Evolutionary conservation across 2,888 invertebrate genomes (phyloP).

Genomic region (Pandemis corylana): DNA sequence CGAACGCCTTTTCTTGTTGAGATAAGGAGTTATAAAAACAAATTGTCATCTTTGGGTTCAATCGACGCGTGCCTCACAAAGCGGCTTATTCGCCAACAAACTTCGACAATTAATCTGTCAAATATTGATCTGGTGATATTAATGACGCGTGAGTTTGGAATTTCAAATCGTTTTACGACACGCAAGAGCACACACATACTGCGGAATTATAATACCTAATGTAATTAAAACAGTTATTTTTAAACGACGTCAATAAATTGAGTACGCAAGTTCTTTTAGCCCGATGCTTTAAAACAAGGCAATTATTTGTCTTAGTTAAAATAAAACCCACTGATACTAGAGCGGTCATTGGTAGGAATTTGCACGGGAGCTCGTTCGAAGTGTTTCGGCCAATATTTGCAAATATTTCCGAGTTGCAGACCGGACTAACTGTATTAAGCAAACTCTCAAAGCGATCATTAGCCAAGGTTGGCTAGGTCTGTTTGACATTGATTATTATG

Average conservation of each 20-base stretch:
- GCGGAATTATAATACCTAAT: neutral
- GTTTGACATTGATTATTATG: conserved; percentile 39
- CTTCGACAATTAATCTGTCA: conserved; percentile 17
- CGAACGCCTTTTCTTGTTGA: conserved; percentile 38
- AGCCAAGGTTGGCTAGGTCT: conserved; percentile 49
- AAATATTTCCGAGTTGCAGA: conserved; percentile 44
- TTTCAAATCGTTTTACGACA: neutral
- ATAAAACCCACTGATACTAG: conserved; percentile 10
- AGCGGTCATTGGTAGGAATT: conserved; percentile 20
- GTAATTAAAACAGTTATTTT: neutral
- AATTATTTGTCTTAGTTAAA: conserved; percentile 17
- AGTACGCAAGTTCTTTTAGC: neutral
- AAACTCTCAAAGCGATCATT: conserved; percentile 49
- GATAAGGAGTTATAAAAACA: conserved; percentile 44
- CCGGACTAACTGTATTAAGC: conserved; percentile 53
- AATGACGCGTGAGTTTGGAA: conserved; percentile 22
- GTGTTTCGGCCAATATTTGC: conserved; percentile 52
- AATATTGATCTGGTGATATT: conserved; percentile 23
- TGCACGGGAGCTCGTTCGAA: conserved; percentile 30
- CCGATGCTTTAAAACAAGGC: neutral
- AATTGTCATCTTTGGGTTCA: conserved; percentile 20
- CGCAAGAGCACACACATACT: neutral
- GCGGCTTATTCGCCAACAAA: conserved; percentile 8
- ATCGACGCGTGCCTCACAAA: conserved; percentile 22
- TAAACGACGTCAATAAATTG: neutral